A percentile compares a stretch with the other conserved stretches of the same genome.
These are phyloP conservation scores for Drosophila tani DNA, from an alignment of 1,140 invertebrate species.

Conservation along the genomic window DNA sequence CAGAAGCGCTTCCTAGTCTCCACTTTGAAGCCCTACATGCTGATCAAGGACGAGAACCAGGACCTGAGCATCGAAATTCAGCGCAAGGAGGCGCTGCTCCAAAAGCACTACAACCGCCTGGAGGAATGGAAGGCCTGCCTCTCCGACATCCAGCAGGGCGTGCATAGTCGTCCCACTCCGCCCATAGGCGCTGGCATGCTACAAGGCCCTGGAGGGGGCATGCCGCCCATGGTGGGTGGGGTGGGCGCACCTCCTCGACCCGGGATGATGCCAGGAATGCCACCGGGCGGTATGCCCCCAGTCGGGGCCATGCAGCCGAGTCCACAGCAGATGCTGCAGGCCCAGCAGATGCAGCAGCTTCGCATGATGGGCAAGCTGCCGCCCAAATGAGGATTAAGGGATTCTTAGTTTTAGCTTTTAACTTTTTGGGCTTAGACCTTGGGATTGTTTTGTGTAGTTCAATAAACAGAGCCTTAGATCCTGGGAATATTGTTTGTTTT, in stretches of 20 bases:
- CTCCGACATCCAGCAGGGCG: slow-evolving; percentile 87
- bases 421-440: too few species aligned
- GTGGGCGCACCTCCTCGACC: slow-evolving; percentile 46
- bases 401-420: slow-evolving; percentile 13
- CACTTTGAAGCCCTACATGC: slow-evolving; percentile 95
- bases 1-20: slow-evolving; percentile 96
- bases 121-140: slow-evolving; percentile 95
- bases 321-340: slow-evolving; percentile 84
- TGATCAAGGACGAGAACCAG: slow-evolving; percentile 95
- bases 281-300: slow-evolving; percentile 55
- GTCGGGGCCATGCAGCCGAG: slow-evolving; percentile 73
- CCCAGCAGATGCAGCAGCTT: slow-evolving; percentile 86
- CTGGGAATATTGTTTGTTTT: neutral
- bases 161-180: slow-evolving; percentile 65
- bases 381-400: slow-evolving; percentile 47
- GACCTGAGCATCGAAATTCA: slow-evolving; percentile 93
- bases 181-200: slow-evolving; percentile 54
- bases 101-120: slow-evolving; percentile 96
- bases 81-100: slow-evolving; percentile 94
- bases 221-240: slow-evolving; percentile 65
- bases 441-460: slow-evolving; percentile 20
- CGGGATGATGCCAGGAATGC: slow-evolving; percentile 65
- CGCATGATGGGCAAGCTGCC: slow-evolving; percentile 82
- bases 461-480: slow-evolving; percentile 28
- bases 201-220: slow-evolving; percentile 45